phyloP scores from a whole-genome alignment of 2,888 invertebrate species.

The Synanthedon andrenaeformis region DNA sequence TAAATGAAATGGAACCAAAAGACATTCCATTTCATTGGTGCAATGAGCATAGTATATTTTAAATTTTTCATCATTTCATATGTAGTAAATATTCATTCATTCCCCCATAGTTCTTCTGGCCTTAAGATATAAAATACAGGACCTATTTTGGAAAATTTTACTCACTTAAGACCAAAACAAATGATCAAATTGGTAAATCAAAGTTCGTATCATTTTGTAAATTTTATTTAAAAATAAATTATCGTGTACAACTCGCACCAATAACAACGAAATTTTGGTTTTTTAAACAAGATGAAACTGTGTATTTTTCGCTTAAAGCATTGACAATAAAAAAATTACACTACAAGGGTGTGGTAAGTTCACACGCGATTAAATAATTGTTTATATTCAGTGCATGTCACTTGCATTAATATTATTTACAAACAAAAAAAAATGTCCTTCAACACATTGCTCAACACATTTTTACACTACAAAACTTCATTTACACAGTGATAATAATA shows the following conservation, averaged over 20 bases:
- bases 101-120: no score
- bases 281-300: slow-evolving; percentile 52
- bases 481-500: neutral
- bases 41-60: no score
- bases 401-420: neutral
- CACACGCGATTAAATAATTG: neutral
- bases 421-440: neutral
- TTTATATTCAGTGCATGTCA: neutral
- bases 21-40: no score
- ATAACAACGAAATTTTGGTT: slow-evolving; percentile 70
- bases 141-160: no score
- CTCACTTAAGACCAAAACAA: no score
- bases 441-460: neutral
- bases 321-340: slow-evolving; percentile 7
- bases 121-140: no score
- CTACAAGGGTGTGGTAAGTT: neutral
- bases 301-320: slow-evolving; percentile 57
- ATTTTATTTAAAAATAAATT: slow-evolving; percentile 71
- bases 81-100: no score
- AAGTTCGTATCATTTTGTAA: slow-evolving; percentile 17
- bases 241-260: slow-evolving; percentile 67
- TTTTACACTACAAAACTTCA: neutral
- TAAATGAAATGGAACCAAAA: no score
- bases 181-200: no score
- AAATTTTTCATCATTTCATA: no score